These are phyloP conservation scores for Cataglyphis cursor DNA, from an alignment of 2,888 invertebrate genomes.

Conservation along the genomic window DNA sequence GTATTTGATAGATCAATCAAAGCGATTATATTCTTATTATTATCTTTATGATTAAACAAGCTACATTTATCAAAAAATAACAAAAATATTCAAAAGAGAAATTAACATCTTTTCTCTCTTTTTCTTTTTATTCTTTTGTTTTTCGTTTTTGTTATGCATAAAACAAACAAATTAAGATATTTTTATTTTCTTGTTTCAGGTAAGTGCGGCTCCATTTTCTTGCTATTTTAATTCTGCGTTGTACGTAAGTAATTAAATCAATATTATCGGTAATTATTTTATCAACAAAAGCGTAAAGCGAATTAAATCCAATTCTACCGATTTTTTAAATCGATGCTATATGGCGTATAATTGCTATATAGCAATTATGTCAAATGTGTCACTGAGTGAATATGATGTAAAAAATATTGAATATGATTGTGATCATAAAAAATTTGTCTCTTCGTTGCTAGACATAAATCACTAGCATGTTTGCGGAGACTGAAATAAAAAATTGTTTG, in stretches of 20 bases:
- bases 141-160: not conserved
- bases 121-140: not conserved
- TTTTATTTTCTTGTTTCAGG: conserved; percentile 66
- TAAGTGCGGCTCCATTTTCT: conserved; percentile 58
- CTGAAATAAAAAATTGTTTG: not conserved
- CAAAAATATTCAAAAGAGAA: not conserved
- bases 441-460: not conserved
- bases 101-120: not conserved
- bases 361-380: not conserved
- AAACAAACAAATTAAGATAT: not conserved
- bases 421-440: not conserved
- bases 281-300: not conserved
- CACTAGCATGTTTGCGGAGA: not conserved
- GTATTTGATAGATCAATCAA: not conserved
- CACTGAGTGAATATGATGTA: not conserved
- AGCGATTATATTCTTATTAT: not conserved
- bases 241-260: conserved; percentile 62
- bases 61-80: not conserved
- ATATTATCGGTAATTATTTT: not conserved
- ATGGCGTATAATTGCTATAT: no score
- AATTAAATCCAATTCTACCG: not conserved
- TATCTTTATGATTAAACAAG: not conserved
- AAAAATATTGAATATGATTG: not conserved
- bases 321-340: not conserved
- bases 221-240: not conserved